Base-by-base conservation (phyloP, 2,888 invertebrate genomes). In the Cacoxenus indagator region DNA sequence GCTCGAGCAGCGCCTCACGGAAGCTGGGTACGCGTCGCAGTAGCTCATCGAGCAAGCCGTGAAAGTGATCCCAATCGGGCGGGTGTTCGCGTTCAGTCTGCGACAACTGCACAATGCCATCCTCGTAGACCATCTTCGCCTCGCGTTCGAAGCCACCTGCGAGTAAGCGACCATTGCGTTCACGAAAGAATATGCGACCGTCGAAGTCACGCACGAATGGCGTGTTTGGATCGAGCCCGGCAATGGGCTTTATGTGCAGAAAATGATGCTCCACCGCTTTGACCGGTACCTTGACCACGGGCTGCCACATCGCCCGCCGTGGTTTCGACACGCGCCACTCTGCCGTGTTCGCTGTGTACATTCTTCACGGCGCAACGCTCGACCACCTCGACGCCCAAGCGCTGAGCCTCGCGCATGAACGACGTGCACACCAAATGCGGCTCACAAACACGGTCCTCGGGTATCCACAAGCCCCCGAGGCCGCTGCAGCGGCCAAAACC, bases 1-100 rank as follows among this genome's bases (percentile, higher is more conserved):
- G 92, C 77, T 96, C 94, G 17, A 97, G 90, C 8, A 92, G 90
- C 0, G 95, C 94, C 57, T 92, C 90, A 29, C 91, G 92, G 64
- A 99, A 90, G 59, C 90, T 88, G 0, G 99, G 98, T 70, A 97
- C 92, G 26, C 98, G 91, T 75, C 93, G 91, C 48, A 98, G 89
- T 77, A 98, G 90, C 84, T 96, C 93, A 76, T 96, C 95, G 31
- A 99, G 90, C 55, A 98, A 89, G 54, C 94, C 91, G 84, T 97
- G 95, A 88, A 99, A 99, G 83, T 97, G 96, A 87, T 99, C 98
- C 98, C 98, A 99, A 88, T 98, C 98, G 82, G 95, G 94, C 0
- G 93, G 92, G 43, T 95, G 90, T 81, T 92, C 90, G 11, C 94
- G 90, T 59, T 93, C 92, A 24, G 90, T 88, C 67, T 91, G 90